These are phyloP conservation scores for Psophia crepitans DNA, from an alignment of 2,113 vertebrate genomes.

Conservation along the genomic window DNA sequence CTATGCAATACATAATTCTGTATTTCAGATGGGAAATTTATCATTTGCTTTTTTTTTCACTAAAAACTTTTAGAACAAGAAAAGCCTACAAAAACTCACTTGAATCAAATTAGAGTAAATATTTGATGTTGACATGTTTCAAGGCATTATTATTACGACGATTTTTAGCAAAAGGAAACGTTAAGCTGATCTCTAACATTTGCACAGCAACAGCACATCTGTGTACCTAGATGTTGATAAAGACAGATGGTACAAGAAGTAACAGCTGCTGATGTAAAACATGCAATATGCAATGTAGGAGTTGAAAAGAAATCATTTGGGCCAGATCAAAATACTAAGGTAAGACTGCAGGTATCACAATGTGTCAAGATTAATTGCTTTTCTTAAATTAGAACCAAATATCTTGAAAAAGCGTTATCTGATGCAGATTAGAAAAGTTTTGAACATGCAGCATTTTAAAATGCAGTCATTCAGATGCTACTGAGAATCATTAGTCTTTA, in stretches of 20 bases:
- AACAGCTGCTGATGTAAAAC: slow-evolving; percentile 40
- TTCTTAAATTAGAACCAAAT: slow-evolving; percentile 15
- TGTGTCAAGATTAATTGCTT: neutral
- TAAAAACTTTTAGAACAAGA: neutral
- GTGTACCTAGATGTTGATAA: slow-evolving; percentile 25
- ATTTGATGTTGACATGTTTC: neutral
- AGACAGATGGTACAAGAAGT: slow-evolving; percentile 33
- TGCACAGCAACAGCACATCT: neutral
- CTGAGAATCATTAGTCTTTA: neutral
- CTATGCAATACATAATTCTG: neutral
- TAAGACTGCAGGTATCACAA: slow-evolving; percentile 2
- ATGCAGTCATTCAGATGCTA: neutral
- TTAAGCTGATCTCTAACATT: slow-evolving; percentile 23
- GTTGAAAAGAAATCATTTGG: slow-evolving; percentile 43
- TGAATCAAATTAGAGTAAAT: neutral
- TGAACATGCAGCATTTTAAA: neutral
- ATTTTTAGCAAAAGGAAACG: neutral
- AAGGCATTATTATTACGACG: neutral
- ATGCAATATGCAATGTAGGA: neutral
- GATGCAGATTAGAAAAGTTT: neutral
- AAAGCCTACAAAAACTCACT: neutral
- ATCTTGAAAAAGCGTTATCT: neutral
- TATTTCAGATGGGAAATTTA: neutral
- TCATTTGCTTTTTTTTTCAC: neutral
- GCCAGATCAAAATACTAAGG: slow-evolving; percentile 13